Conservation (phyloP, 2,888 invertebrate genomes). For the Cantharis rustica region DNA sequence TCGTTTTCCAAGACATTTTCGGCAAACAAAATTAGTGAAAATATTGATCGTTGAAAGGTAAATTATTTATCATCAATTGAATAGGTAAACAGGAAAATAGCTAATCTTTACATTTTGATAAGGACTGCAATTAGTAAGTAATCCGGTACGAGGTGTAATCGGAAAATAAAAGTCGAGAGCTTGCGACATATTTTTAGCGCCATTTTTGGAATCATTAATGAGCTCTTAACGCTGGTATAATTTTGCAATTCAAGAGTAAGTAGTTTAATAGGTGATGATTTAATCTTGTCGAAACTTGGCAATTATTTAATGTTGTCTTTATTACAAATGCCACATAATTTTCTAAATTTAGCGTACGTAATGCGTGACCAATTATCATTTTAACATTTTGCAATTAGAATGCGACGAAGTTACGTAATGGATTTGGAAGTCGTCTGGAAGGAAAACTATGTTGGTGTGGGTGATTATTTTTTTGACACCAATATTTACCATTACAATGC, state of each 20-base stretch:
- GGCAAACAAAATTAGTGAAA: background rate
- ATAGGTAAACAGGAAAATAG: background rate
- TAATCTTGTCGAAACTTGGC: background rate
- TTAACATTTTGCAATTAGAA: slow-evolving; percentile 4
- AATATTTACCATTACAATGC: background rate
- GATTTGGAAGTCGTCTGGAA: background rate
- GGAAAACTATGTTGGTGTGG: background rate
- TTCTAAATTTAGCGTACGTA: slow-evolving; percentile 7
- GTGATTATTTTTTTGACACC: background rate
- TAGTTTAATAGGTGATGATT: background rate
- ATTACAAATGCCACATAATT: slow-evolving; percentile 7
- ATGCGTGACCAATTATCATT: slow-evolving; percentile 9
- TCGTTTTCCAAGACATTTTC: too few species aligned
- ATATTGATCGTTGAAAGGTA: background rate
- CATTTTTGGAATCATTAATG: background rate
- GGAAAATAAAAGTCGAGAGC: background rate
- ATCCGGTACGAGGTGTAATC: background rate
- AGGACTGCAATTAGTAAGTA: background rate
- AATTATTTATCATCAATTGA: background rate
- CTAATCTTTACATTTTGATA: background rate
- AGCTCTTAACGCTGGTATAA: background rate
- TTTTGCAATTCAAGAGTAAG: background rate
- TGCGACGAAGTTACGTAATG: background rate
- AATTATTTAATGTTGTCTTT: background rate
- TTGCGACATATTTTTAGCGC: background rate